A percentile compares a stretch with the other conserved stretches of the same genome.
phyloP scores from a whole-genome alignment of 2,888 invertebrate species.

The Dichetophora obliterata region DNA sequence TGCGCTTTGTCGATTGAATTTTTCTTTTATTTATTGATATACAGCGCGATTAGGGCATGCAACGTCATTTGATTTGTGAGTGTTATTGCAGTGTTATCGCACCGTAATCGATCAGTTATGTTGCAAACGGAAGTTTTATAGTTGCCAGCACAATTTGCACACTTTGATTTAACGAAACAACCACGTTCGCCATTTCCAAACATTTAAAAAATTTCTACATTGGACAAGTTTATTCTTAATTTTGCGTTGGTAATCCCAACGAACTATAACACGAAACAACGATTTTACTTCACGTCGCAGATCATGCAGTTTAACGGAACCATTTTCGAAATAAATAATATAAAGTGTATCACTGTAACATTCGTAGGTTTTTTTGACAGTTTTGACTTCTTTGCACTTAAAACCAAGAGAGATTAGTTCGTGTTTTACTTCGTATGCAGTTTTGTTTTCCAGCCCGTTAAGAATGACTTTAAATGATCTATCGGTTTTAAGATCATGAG shows the following conservation, averaged over 20 bases:
- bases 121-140: constrained; percentile 25
- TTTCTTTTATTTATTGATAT: constrained; percentile 37
- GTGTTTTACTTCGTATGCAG: too few species aligned
- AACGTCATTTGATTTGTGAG: constrained; percentile 39
- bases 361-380: too few species aligned
- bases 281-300: constrained; percentile 24
- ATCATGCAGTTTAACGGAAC: constrained; percentile 30
- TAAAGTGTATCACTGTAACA: constrained; percentile 11
- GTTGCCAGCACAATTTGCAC: too few species aligned
- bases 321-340: constrained; percentile 31
- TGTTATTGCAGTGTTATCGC: constrained; percentile 42
- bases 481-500: constrained; percentile 1
- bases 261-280: constrained; percentile 28
- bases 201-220: constrained; percentile 38
- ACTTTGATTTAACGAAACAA: constrained; percentile 29
- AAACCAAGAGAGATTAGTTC: too few species aligned
- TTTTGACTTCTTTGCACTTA: too few species aligned
- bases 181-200: constrained; percentile 38
- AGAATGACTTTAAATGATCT: too few species aligned
- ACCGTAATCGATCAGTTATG: constrained; percentile 6
- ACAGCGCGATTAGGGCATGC: constrained; percentile 29
- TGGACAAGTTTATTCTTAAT: constrained; percentile 2
- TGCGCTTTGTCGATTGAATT: constrained; percentile 4
- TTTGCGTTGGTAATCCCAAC: constrained; percentile 32
- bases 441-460: too few species aligned